Percentiles rank a stretch among this genome's conserved stretches.
These are phyloP conservation scores for Lasioglossum baleicum DNA, from an alignment of 1,140 invertebrate genomes.

Conservation along the genomic window DNA sequence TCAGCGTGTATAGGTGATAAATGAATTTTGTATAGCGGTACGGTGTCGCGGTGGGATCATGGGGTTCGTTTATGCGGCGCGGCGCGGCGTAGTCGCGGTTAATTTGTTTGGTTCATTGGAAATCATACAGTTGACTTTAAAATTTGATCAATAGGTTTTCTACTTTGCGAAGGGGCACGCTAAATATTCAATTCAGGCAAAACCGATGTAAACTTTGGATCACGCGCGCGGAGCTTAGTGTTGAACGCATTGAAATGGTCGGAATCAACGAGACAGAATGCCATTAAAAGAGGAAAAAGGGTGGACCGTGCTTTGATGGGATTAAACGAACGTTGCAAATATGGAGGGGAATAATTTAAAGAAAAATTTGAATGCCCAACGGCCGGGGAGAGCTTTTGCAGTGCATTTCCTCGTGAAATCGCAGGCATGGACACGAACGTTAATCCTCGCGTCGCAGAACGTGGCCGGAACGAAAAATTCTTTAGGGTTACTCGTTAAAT, in stretches of 20 bases:
- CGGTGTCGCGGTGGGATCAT: no score
- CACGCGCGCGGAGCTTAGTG: background rate
- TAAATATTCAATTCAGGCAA: background rate
- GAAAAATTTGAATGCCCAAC: background rate
- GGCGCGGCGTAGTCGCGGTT: no score
- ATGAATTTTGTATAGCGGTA: no score
- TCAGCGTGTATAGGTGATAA: no score
- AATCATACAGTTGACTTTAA: no score
- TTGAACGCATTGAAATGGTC: background rate
- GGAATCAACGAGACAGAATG: background rate
- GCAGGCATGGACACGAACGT: background rate
- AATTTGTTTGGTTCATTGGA: no score
- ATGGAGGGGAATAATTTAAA: constrained; percentile 2
- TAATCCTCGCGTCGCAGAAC: constrained; percentile 1
- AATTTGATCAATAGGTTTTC: no score
- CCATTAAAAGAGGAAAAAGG: background rate
- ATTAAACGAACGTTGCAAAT: constrained; percentile 19
- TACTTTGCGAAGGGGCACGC: no score
- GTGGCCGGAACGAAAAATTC: background rate
- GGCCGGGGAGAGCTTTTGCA: background rate
- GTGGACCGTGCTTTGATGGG: background rate
- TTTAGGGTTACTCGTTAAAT: background rate
- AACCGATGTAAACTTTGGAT: background rate
- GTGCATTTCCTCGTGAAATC: background rate
- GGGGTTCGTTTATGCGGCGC: no score